These are phyloP conservation scores for Lutraria lutraria DNA, from an alignment of 2,888 invertebrate genomes.

Conservation along the genomic window DNA sequence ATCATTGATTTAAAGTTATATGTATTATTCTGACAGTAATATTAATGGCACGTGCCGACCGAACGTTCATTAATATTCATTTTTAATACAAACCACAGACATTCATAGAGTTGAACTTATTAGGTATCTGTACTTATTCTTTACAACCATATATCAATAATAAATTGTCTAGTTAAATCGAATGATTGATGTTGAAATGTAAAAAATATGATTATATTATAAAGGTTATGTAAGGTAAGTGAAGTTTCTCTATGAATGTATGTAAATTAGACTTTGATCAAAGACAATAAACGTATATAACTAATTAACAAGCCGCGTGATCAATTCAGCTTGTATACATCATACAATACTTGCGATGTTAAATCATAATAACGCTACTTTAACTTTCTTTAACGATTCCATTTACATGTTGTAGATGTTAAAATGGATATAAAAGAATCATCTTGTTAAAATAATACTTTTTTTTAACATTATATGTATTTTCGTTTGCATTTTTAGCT, in stretches of 20 bases:
- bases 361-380: not conserved
- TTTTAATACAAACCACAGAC: not conserved
- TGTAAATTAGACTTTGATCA: too few relatives aligned
- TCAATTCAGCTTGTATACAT: not conserved
- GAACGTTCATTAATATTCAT: not conserved
- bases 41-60: not conserved
- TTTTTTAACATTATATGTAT: too few relatives aligned
- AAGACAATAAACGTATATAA: too few relatives aligned
- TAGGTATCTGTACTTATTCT: not conserved
- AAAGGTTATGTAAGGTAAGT: not conserved
- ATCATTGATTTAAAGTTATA: not conserved
- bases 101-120: not conserved
- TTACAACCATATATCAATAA: not conserved
- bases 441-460: too few relatives aligned
- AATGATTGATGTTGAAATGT: not conserved
- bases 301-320: not conserved
- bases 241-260: not conserved
- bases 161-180: not conserved
- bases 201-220: not conserved
- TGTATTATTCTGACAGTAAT: not conserved
- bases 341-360: not conserved
- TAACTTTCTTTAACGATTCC: not conserved
- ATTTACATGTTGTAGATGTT: not conserved
- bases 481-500: too few relatives aligned
- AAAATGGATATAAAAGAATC: not conserved